Percentiles rank a stretch among this genome's conserved stretches.
These are phyloP conservation scores for Melanerpes formicivorus DNA, from an alignment of 2,113 vertebrate genomes.

Conservation along the genomic window DNA sequence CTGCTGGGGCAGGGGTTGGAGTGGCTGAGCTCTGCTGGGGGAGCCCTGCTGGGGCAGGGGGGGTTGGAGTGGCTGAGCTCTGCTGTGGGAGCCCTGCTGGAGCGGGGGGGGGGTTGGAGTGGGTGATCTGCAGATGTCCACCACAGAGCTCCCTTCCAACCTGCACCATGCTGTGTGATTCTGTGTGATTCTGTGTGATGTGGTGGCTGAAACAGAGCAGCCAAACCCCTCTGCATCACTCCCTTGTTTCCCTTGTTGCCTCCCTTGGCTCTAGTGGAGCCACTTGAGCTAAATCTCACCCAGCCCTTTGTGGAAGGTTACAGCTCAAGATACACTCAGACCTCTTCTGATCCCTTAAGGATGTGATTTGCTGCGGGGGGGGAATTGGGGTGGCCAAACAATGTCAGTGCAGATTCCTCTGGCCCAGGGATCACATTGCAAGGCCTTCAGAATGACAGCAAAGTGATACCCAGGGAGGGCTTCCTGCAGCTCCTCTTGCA, in stretches of 20 bases:
- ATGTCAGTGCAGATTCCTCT: neutral
- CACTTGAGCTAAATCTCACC: neutral
- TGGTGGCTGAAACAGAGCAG: neutral
- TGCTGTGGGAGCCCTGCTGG: too few species aligned
- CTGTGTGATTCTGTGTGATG: neutral
- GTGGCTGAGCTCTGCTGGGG: too few species aligned
- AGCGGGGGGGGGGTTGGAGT: too few species aligned
- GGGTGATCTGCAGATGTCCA: too few species aligned
- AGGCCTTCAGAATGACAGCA: constrained; percentile 20
- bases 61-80: too few species aligned
- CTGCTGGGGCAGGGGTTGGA: too few species aligned
- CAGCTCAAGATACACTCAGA: neutral
- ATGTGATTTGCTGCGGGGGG: neutral
- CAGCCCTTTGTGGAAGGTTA: neutral
- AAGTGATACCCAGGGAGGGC: neutral
- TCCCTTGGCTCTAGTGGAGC: fast-evolving
- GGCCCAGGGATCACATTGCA: constrained; percentile 27
- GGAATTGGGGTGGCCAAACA: constrained; percentile 12
- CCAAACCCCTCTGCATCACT: neutral
- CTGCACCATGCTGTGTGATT: too few species aligned
- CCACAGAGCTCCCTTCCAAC: too few species aligned
- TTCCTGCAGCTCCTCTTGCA: constrained; percentile 22
- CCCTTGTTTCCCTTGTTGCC: neutral
- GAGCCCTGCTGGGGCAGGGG: too few species aligned
- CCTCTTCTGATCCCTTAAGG: constrained; percentile 15